Evolutionary conservation across 92 coral and sea anemone genomes (phyloP).

Genomic region (Heteractis magnifica): DNA sequence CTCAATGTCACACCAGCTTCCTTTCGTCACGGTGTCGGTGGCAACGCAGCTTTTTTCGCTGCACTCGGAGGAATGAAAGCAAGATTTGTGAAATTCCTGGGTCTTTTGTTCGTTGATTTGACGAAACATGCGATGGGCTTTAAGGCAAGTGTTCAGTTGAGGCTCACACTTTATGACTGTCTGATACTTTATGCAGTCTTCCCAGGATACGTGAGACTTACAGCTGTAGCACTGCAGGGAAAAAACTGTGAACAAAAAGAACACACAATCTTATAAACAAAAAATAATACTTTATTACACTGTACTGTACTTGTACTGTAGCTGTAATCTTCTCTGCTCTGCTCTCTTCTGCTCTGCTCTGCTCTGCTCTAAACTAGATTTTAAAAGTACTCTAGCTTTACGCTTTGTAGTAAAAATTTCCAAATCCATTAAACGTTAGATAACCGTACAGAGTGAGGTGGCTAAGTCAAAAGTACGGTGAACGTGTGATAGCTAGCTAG

Average conservation of each 20-base stretch:
- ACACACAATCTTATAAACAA: not conserved
- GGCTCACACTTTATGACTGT: not conserved
- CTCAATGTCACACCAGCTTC: slow-evolving; percentile 17
- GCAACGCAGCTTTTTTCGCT: not conserved
- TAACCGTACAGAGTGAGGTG: too few relatives aligned
- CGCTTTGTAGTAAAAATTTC: too few relatives aligned
- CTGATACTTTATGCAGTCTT: slow-evolving; percentile 11
- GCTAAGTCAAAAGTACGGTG: too few relatives aligned
- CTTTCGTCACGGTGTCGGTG: not conserved
- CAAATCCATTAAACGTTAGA: too few relatives aligned
- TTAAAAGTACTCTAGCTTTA: too few relatives aligned
- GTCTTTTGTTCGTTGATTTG: not conserved
- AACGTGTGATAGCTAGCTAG: too few relatives aligned
- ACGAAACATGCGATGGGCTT: not conserved
- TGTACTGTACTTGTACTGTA: not conserved
- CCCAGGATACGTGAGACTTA: not conserved
- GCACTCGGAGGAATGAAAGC: slow-evolving; percentile 3
- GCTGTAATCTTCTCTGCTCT: not conserved
- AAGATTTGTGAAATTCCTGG: slow-evolving; percentile 3
- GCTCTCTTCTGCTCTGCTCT: not conserved
- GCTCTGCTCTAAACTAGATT: not conserved
- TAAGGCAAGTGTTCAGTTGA: not conserved
- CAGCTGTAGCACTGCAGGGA: not conserved
- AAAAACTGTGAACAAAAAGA: not conserved
- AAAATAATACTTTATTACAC: not conserved